Evolutionary conservation across 1,140 invertebrate species (phyloP), one percentile per base, ranked within the genome.

Genomic region (Drosophila watanabei): DNA sequence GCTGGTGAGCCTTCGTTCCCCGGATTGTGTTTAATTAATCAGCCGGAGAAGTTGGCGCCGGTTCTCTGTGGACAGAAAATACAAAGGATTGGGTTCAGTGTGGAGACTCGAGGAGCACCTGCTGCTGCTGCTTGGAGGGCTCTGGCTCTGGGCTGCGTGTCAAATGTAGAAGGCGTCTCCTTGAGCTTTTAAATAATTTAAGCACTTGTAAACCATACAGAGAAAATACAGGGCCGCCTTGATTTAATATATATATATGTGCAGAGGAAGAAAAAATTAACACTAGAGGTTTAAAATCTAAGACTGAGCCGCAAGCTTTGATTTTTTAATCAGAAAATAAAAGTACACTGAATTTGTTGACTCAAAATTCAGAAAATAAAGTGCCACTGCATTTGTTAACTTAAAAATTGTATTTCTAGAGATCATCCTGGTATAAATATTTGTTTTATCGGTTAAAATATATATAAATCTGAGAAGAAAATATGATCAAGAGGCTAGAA

Each of bases 21-120:
- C 24, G 59, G 60, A 41, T 72, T 73, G n/a, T 72, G 20, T 72
- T 73, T 73, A 73, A 73, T 73, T 61, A 30, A 43, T 73, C 69
- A 75, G 71, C 46, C 52, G 71, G 11, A 61, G 35, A 43, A 49
- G 68, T 73, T 73, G 68, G 69, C 69, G 43, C 33, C 18, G 33
- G 18, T 28, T 52, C 28, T 20, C 24, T 16, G 14, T 6, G 8
- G 10, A 52, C n/a, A 18, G 9, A 52, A 16, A 7, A 18, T 18
- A 52, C 14, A 11, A n/a, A 39, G 68, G 70, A 43, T 51, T 32
- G 54, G 68, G 37, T 45, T 72, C 6, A 32, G 18, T 18, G 11
- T 18, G 11, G 20, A 9, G 11, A 30, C 32, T 33, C 16, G 0
- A 41, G 24, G 16, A 58, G 35, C 54, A 57, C 54, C 54, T 57